Base-by-base conservation (phyloP, 2,113 vertebrate genomes). In the Megaceryle maxima region DNA sequence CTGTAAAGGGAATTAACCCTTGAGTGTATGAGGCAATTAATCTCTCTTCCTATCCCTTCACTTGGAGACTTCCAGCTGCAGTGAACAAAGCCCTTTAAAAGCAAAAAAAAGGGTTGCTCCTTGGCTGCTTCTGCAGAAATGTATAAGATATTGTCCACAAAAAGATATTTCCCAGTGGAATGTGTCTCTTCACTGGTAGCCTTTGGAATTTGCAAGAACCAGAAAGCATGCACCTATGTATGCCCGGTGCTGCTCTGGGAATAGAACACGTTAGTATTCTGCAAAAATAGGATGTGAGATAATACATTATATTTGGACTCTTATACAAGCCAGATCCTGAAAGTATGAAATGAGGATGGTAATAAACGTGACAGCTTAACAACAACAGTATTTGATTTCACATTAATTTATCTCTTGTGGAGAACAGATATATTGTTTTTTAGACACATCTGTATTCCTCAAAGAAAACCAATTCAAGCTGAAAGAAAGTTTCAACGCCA, bases 341-440 rank as follows among this genome's bases (percentile, higher is more conserved):
- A 96, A 86, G 29, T 75, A 93, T 72, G 87, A 95, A 95, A 88
- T 25, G 60, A 86, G 64, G 39, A 68, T 84, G 66, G 46, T 84
- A 84, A 66, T 83, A 94, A 95, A 88, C 82, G 72, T 96, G 96
- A 92, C 94, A 91, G 43, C 80, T 94, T 90, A 93, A 95, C 90
- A 92, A 83, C 59, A 84, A 44, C 48, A 85, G 44, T 79, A 51
- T 94, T 96, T 94, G 93, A 92, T 97, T 95, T 94, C 79, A 93
- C 57, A 85, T 91, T 94, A 94, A 95, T 95, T 95, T 94, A 87
- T 97, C 50, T 67, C 50, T 91, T 79, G 44, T 85, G 64, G 39
- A 91, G 75, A 85, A 88, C 82, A 94, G 59, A 53, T 86, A 63
- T 62, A 92, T 76, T 94, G 86, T 76, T 87, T 74, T 83, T 79